phyloP scores from a whole-genome alignment of 2,113 vertebrate species.

The Ahaetulla prasina region DNA sequence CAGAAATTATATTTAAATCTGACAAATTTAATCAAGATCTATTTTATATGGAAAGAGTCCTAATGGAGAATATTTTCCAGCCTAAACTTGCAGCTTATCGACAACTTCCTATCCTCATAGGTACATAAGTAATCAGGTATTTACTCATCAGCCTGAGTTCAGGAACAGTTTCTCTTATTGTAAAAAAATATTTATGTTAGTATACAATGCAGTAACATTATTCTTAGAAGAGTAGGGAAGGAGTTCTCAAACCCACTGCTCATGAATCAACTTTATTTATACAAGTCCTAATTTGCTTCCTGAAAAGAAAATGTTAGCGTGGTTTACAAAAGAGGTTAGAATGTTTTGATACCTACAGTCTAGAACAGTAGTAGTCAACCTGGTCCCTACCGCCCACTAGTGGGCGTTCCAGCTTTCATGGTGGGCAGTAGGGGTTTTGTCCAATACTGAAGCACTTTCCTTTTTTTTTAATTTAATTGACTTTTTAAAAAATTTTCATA shows the following conservation, averaged over 20 bases:
- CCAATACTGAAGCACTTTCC: too few species aligned
- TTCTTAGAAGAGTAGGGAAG: not conserved
- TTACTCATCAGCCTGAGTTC: not conserved
- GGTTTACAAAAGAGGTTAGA: not conserved
- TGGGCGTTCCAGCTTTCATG: too few species aligned
- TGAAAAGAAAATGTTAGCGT: not conserved
- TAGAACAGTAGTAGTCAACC: too few species aligned
- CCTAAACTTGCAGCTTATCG: slow-evolving; percentile 81
- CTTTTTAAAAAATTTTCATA: too few species aligned
- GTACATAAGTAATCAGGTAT: slow-evolving; percentile 56
- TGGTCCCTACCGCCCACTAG: too few species aligned
- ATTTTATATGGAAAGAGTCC: slow-evolving; percentile 80
- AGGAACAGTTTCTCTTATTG: not conserved
- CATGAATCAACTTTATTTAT: not conserved
- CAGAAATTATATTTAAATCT: slow-evolving; percentile 69
- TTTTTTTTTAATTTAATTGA: too few species aligned
- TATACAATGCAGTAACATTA: not conserved
- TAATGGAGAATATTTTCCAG: slow-evolving; percentile 82
- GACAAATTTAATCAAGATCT: slow-evolving; percentile 75
- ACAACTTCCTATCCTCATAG: slow-evolving; percentile 75
- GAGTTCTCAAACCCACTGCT: not conserved
- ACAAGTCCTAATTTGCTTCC: not conserved
- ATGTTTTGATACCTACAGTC: not conserved
- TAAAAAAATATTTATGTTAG: not conserved
- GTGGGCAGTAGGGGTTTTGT: too few species aligned